These are phyloP conservation scores for Aphelinus atriplicis DNA, from an alignment of 1,140 invertebrate species.

Conservation along the genomic window DNA sequence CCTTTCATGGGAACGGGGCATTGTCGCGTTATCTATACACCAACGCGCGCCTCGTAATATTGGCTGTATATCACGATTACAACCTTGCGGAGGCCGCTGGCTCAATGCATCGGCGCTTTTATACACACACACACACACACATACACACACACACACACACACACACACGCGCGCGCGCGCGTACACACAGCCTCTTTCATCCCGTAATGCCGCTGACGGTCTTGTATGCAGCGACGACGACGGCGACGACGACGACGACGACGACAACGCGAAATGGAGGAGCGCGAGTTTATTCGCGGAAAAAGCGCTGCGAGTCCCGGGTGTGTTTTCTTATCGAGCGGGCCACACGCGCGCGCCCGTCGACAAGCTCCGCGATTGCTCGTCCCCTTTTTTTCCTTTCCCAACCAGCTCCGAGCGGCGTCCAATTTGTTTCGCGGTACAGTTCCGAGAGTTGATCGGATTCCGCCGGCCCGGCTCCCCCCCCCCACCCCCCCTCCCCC, in stretches of 20 bases:
- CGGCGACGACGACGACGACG: no score
- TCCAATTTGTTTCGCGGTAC: conserved; percentile 42
- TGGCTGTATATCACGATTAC: conserved; percentile 60
- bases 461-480: no score
- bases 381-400: conserved; percentile 5
- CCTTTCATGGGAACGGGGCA: conserved; percentile 42
- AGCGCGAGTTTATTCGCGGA: background rate
- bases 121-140: conserved; percentile 41
- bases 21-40: conserved; percentile 48
- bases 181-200: conserved; percentile 39
- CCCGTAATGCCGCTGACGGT: conserved; percentile 47
- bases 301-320: conserved; percentile 49
- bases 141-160: no score
- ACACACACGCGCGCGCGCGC: no score
- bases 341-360: conserved; percentile 24
- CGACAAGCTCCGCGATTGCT: no score
- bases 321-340: conserved; percentile 43
- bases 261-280: no score
- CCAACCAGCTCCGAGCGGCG: conserved; percentile 35
- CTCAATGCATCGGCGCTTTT: conserved; percentile 57
- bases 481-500: no score
- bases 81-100: conserved; percentile 47
- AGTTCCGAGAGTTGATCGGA: no score
- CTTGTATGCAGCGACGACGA: conserved; percentile 38
- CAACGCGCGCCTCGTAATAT: conserved; percentile 50